Base-by-base conservation (phyloP, 1,140 invertebrate species). In the Hypothenemus hampei region DNA sequence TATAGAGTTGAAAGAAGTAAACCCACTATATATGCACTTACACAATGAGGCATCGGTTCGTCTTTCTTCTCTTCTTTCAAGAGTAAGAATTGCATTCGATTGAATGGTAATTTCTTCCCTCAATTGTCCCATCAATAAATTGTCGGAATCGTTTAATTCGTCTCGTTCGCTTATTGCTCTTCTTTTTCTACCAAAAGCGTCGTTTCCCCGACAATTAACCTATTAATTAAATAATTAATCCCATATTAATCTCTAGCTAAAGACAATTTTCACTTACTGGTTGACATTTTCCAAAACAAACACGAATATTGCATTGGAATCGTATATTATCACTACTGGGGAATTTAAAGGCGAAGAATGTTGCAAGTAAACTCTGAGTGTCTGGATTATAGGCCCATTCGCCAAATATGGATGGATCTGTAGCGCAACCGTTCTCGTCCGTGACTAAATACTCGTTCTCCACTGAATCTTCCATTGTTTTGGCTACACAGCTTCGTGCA, bases 271-370 rank as follows among this genome's bases (percentile, higher is more conserved):
- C 11, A 21, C 83, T 81, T 77, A 90, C 91, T 54, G 93, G 92
- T 80, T 93, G 92, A 75, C 93, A 96, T 73, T 85, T 88, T 70
- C 91, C 91, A 68, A 96, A 96, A 77, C 93, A 96, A 3, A 96
- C 91, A 36, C 92, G 79, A 68, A 96, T 93, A 69, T 94, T 95
- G 70, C 93, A 96, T 72, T 95, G 91, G 87, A 96, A 96, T 71
- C 91, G 77, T 62, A 96, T 91, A 67, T 93, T 94, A 65, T 94
- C 92, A 65, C 89, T 92, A 55, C 87, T 91, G 0, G 92, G 93
- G 81, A 97, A 97, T 70, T 97, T 96, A 71, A 97, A 97, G 3
- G 92, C 93, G 69, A 93, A 93, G 69, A 97, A 95, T 55, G 85
- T 82, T 31, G 91, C 91, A 65, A 87, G 76, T 16, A 96, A 72